Conservation (phyloP, 2,888 invertebrate species). For the Saturnia pavonia region DNA sequence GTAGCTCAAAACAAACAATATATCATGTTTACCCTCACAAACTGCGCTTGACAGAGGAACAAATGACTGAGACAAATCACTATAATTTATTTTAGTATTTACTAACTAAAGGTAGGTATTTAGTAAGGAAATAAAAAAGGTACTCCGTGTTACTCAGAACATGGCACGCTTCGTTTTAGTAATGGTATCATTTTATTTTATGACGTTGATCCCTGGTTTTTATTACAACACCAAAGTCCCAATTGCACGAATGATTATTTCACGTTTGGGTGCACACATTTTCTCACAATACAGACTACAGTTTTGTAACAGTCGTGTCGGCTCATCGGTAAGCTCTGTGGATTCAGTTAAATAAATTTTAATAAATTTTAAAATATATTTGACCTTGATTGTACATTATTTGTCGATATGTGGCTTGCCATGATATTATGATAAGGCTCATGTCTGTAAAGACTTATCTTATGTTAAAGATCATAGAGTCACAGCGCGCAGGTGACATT, state of each 20-base stretch:
- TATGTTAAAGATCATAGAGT: too few relatives aligned
- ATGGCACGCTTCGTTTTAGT: conserved; percentile 15
- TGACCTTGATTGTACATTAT: too few relatives aligned
- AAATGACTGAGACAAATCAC: conserved; percentile 60
- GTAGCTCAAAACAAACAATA: conserved; percentile 49
- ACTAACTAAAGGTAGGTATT: conserved; percentile 39
- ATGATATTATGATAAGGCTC: too few relatives aligned
- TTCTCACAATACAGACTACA: background rate
- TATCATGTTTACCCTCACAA: conserved; percentile 26
- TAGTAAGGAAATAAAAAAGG: conserved; percentile 32
- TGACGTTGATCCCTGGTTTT: conserved; percentile 13
- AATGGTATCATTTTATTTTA: conserved; percentile 12
- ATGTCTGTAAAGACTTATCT: too few relatives aligned
- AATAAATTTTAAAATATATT: too few relatives aligned
- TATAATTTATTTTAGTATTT: conserved; percentile 43
- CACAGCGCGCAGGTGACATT: too few relatives aligned
- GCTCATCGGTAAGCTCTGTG: background rate
- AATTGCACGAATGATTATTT: background rate
- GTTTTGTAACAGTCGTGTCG: background rate
- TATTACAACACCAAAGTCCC: conserved; percentile 7
- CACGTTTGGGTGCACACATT: background rate
- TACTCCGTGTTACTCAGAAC: background rate
- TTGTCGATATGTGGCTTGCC: too few relatives aligned
- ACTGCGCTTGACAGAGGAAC: conserved; percentile 38
- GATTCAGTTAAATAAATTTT: too few relatives aligned